These are phyloP conservation scores for Odontamblyopus lacepedii DNA, from an alignment of 2,797 vertebrate genomes.

Conservation along the genomic window DNA sequence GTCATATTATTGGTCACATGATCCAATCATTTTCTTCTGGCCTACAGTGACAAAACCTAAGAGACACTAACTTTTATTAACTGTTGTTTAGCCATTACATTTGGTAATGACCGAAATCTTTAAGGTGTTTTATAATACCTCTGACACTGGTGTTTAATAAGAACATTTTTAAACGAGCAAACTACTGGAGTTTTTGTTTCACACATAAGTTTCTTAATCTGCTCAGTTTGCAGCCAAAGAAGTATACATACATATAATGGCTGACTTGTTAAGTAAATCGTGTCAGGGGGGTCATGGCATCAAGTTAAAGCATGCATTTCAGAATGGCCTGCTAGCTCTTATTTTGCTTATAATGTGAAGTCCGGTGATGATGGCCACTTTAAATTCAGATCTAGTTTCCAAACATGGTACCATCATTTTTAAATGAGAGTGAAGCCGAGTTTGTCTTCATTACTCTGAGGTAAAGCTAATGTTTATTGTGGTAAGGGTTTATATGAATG, in stretches of 20 bases:
- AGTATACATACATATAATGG: conserved; percentile 30
- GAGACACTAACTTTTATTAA: conserved; percentile 51
- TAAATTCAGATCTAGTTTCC: conserved; percentile 39
- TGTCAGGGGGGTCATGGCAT: conserved; percentile 26
- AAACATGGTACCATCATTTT: conserved; percentile 42
- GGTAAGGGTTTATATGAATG: conserved; percentile 74
- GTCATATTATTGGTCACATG: conserved; percentile 9
- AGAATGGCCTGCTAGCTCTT: conserved; percentile 27
- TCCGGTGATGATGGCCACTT: conserved; percentile 52
- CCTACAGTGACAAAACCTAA: conserved; percentile 51
- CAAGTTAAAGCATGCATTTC: conserved; percentile 12
- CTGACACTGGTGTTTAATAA: conserved; percentile 39
- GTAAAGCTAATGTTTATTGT: conserved; percentile 51
- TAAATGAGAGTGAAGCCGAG: conserved; percentile 20
- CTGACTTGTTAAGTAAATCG: conserved; percentile 44
- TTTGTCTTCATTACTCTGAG: conserved; percentile 42
- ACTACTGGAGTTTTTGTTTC: conserved; percentile 59
- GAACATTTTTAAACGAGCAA: conserved; percentile 33
- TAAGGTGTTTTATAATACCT: conserved; percentile 33
- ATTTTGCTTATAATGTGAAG: conserved; percentile 75
- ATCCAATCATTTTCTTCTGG: conserved; percentile 25
- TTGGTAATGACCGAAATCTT: conserved; percentile 34
- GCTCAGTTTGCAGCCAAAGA: conserved; percentile 63
- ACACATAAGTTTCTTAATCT: conserved; percentile 21
- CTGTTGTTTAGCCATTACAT: conserved; percentile 11